Conservation (phyloP, 2,113 vertebrate species). For the Chlorocebus sabaeus region DNA sequence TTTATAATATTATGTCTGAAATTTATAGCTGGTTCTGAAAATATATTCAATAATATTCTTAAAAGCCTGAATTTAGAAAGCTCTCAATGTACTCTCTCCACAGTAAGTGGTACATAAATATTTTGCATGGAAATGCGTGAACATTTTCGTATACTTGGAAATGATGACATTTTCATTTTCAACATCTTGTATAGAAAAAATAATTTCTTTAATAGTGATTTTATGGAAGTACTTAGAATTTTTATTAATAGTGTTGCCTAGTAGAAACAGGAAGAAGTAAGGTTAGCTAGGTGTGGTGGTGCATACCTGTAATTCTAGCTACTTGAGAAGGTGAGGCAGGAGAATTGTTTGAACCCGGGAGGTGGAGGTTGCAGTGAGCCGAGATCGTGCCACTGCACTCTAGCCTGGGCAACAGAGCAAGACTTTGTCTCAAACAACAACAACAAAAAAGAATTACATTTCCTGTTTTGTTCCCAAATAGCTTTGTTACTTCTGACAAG, state of each 20-base stretch:
- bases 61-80: background rate
- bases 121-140: background rate
- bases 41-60: background rate
- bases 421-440: too few relatives aligned
- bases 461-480: background rate
- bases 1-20: background rate
- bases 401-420: too few relatives aligned
- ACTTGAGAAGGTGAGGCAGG: too few relatives aligned
- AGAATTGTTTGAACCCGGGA: too few relatives aligned
- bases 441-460: background rate
- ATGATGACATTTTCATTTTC: background rate
- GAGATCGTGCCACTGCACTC: too few relatives aligned
- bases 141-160: background rate
- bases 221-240: background rate
- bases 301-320: too few relatives aligned
- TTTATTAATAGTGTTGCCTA: background rate
- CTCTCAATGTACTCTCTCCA: background rate
- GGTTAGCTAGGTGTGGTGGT: too few relatives aligned
- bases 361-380: too few relatives aligned
- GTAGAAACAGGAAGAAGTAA: background rate
- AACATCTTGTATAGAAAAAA: background rate
- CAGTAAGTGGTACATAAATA: background rate
- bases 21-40: background rate
- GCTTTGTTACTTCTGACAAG: background rate
- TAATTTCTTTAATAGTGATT: background rate